These are phyloP conservation scores for Crypturellus tataupa DNA, from an alignment of 2,797 vertebrate genomes.

Conservation along the genomic window DNA sequence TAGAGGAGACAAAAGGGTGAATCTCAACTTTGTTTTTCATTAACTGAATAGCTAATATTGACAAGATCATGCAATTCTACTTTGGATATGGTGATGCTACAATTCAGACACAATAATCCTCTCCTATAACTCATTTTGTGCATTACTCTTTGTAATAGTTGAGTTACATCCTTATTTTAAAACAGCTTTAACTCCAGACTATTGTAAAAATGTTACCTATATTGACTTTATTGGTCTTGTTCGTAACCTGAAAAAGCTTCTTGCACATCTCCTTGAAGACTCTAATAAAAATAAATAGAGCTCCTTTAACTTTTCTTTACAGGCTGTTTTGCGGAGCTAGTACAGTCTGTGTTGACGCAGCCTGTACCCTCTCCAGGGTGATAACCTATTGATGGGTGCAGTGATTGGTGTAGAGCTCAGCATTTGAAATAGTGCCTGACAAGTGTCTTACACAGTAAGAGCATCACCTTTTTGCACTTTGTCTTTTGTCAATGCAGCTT, in stretches of 20 bases:
- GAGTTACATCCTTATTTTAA: neutral
- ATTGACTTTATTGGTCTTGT: constrained; percentile 9
- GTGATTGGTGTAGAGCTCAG: neutral
- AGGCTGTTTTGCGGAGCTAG: constrained; percentile 25
- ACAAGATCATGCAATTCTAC: neutral
- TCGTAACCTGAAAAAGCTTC: constrained; percentile 8
- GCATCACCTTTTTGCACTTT: neutral
- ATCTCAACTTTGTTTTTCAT: neutral
- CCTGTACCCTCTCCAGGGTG: constrained; percentile 2
- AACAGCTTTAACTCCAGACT: neutral
- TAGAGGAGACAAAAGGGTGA: neutral
- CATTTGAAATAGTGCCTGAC: constrained; percentile 12
- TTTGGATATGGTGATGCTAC: neutral
- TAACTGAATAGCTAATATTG: neutral
- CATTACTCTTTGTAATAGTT: neutral
- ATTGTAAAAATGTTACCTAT: neutral
- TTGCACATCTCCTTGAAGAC: neutral
- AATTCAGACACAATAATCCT: neutral
- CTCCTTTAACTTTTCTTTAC: constrained; percentile 29
- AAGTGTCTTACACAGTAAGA: neutral
- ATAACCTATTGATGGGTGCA: constrained; percentile 8
- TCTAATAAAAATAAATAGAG: neutral
- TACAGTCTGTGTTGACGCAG: constrained; percentile 31
- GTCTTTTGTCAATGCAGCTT: neutral
- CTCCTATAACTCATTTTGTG: neutral